Evolutionary conservation across 2,797 vertebrate genomes (phyloP).

Genomic region (Apodemus agrarius): DNA sequence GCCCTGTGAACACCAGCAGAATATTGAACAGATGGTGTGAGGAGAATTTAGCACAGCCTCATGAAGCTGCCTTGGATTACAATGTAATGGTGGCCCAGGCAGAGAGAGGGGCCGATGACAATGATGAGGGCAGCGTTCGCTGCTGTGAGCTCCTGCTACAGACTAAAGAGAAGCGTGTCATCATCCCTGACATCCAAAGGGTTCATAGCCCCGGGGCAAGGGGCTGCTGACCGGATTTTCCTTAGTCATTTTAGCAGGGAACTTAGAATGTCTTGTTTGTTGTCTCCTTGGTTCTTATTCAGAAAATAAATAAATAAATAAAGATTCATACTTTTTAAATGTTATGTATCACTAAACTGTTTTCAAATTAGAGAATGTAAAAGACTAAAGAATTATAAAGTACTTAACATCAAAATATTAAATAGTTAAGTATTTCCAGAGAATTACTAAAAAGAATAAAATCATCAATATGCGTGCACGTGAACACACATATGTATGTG

Average conservation of each 20-base stretch:
- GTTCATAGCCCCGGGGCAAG: too few relatives aligned
- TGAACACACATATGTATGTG: background rate
- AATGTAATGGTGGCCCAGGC: conserved; percentile 78
- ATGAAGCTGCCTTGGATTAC: conserved; percentile 71
- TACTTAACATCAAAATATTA: background rate
- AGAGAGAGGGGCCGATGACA: conserved; percentile 66
- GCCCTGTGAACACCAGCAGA: conserved; percentile 48
- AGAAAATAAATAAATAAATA: too few relatives aligned
- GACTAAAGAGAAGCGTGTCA: background rate
- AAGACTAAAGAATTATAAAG: background rate
- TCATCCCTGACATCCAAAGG: background rate
- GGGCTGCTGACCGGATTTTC: background rate
- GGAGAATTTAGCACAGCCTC: conserved; percentile 78
- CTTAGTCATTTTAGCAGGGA: background rate
- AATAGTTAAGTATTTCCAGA: background rate
- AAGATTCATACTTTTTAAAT: conserved; percentile 34
- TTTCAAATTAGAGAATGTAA: conserved; percentile 22
- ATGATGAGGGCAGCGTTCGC: conserved; percentile 21
- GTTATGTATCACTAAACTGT: background rate
- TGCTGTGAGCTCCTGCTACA: conserved; percentile 20
- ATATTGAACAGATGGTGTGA: conserved; percentile 65
- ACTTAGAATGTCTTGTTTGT: background rate
- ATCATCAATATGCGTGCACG: background rate
- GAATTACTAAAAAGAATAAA: background rate
- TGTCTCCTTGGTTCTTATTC: background rate